Evolutionary conservation across 2,113 vertebrate species (phyloP).

Genomic region (Dasyornis broadbenti): DNA sequence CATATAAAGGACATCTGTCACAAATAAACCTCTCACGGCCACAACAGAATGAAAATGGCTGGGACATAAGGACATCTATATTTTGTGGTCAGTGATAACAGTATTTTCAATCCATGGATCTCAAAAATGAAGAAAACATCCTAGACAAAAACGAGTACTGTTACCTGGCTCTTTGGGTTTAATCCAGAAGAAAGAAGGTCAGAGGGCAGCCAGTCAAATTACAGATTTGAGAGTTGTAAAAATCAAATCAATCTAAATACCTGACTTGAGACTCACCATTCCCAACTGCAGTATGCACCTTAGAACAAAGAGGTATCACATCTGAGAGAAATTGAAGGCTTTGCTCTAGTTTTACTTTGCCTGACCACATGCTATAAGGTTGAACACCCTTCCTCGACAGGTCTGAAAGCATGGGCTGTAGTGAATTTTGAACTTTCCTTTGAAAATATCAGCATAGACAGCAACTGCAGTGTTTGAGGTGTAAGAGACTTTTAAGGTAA

Average conservation of each 20-base stretch:
- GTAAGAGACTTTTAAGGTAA: neutral
- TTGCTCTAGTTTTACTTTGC: neutral
- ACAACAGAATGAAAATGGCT: neutral
- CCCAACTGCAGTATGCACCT: fast-evolving
- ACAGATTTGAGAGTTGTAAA: neutral
- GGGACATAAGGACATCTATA: neutral
- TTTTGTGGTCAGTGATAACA: neutral
- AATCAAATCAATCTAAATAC: neutral
- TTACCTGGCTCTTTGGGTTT: neutral
- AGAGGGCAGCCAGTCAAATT: neutral
- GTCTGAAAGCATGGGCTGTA: neutral
- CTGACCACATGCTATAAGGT: fast-evolving
- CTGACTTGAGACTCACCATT: neutral
- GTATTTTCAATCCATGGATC: neutral
- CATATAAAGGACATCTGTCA: neutral
- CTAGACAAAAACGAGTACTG: neutral
- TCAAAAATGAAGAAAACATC: neutral
- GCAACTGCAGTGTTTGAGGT: neutral
- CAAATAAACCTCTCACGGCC: neutral
- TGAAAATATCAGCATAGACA: neutral
- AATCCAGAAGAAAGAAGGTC: neutral
- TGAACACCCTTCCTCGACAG: neutral
- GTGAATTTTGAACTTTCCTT: neutral
- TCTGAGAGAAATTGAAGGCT: neutral
- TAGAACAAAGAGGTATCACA: neutral